Percentiles rank a stretch among this genome's conserved stretches.
These are phyloP conservation scores for Semnornis frantzii DNA, from an alignment of 2,113 vertebrate genomes.

Conservation along the genomic window DNA sequence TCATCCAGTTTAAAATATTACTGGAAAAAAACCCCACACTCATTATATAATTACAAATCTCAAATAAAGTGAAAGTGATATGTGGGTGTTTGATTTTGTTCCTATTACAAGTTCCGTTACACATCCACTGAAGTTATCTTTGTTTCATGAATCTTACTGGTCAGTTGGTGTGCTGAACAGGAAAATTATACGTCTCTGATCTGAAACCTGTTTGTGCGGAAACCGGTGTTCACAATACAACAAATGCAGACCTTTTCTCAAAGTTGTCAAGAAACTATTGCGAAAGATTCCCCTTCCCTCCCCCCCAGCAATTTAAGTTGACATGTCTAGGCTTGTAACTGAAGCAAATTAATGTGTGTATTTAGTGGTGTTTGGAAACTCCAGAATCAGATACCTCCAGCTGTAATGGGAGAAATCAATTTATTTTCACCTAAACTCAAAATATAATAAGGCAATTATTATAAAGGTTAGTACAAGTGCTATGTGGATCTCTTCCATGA, in stretches of 20 bases:
- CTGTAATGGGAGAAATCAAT: not conserved
- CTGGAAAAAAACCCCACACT: not conserved
- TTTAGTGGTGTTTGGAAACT: too few relatives aligned
- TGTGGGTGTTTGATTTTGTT: not conserved
- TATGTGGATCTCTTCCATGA: not conserved
- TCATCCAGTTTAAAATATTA: not conserved
- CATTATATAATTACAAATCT: not conserved
- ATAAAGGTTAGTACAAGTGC: not conserved
- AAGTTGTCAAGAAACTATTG: not conserved
- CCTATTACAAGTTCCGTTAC: not conserved
- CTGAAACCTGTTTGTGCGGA: not conserved
- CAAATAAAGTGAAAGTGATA: not conserved
- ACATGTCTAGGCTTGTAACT: not conserved
- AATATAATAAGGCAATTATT: not conserved
- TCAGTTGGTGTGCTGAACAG: not conserved
- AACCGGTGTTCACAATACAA: not conserved
- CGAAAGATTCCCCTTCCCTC: not conserved
- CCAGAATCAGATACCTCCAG: too few relatives aligned
- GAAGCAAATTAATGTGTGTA: too few relatives aligned
- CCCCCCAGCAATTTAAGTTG: not conserved
- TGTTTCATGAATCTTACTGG: not conserved
- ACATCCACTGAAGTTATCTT: not conserved
- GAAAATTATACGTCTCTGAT: not conserved
- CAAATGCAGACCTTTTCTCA: not conserved
- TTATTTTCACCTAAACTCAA: not conserved